phyloP scores from a whole-genome alignment of 2,888 invertebrate species.

The Lasiommata megera region DNA sequence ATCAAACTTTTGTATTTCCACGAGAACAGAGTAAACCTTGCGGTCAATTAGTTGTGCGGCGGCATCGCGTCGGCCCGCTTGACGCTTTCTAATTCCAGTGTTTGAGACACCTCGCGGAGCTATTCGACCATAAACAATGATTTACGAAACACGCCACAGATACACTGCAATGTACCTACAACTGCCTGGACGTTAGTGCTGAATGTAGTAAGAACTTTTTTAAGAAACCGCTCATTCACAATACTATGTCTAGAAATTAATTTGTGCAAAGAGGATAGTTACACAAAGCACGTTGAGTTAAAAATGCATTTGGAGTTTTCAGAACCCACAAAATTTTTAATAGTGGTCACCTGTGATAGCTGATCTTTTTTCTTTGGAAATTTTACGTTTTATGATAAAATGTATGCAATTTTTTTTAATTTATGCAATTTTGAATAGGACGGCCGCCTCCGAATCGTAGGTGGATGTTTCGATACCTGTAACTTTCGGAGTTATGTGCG shows the following conservation, averaged over 20 bases:
- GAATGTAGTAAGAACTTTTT: neutral
- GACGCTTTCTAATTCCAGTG: conserved; percentile 78
- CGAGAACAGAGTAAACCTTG: conserved; percentile 70
- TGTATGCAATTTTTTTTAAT: too few relatives aligned
- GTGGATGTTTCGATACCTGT: too few relatives aligned
- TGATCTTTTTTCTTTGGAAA: too few relatives aligned
- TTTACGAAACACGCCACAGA: conserved; percentile 67
- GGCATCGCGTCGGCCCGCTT: conserved; percentile 49
- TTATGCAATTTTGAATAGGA: too few relatives aligned
- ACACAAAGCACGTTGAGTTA: neutral
- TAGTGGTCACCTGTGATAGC: too few relatives aligned
- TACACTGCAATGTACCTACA: conserved; percentile 41
- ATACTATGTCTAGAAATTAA: too few relatives aligned
- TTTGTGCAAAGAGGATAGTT: neutral
- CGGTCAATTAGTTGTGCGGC: conserved; percentile 72
- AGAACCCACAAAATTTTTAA: neutral
- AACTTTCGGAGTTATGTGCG: too few relatives aligned
- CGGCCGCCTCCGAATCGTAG: too few relatives aligned
- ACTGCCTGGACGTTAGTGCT: neutral
- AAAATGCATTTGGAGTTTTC: neutral
- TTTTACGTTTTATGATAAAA: too few relatives aligned
- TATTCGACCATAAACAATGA: conserved; percentile 76
- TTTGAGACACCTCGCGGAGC: conserved; percentile 65
- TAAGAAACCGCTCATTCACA: too few relatives aligned
- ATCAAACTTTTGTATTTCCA: conserved; percentile 61